These are phyloP conservation scores for Drosophila robusta DNA, from an alignment of 2,888 invertebrate genomes.

Conservation along the genomic window DNA sequence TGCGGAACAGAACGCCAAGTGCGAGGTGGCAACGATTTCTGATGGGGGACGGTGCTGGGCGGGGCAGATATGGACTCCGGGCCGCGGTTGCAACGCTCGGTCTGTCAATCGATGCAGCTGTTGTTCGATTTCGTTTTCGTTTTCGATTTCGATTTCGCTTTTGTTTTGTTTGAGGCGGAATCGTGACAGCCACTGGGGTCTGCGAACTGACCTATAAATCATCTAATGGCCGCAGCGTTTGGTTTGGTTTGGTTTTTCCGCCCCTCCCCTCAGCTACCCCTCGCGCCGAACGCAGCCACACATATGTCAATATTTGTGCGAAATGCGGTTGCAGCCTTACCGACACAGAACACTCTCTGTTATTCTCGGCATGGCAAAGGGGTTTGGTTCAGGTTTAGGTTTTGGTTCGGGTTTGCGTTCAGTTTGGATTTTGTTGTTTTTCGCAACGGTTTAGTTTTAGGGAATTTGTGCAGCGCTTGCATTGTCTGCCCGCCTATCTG, in stretches of 20 bases:
- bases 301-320: slow-evolving; percentile 80
- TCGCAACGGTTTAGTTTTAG: slow-evolving; percentile 32
- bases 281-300: slow-evolving; percentile 21
- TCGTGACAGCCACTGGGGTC: slow-evolving; percentile 8
- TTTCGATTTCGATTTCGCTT: slow-evolving; percentile 58
- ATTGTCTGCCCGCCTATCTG: slow-evolving; percentile 29
- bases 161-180: slow-evolving; percentile 38
- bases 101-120: slow-evolving; percentile 65
- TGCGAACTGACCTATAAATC: slow-evolving; percentile 72
- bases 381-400: slow-evolving; percentile 37
- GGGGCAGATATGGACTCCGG: not conserved
- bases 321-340: slow-evolving; percentile 72
- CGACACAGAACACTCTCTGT: slow-evolving; percentile 70
- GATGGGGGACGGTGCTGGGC: not conserved
- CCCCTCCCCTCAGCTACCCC: not conserved
- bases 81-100: slow-evolving; percentile 2
- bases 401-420: slow-evolving; percentile 22
- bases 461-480: slow-evolving; percentile 51
- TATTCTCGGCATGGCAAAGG: slow-evolving; percentile 39
- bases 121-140: slow-evolving; percentile 64
- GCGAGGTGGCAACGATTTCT: not conserved
- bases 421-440: slow-evolving; percentile 31
- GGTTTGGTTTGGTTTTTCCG: slow-evolving; percentile 40
- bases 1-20: slow-evolving; percentile 28
- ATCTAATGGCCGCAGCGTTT: slow-evolving; percentile 70